Percentiles rank a stretch among this genome's conserved stretches.
Evolutionary conservation across 2,113 vertebrate genomes (phyloP).

Genomic region (Phasianus colchicus): DNA sequence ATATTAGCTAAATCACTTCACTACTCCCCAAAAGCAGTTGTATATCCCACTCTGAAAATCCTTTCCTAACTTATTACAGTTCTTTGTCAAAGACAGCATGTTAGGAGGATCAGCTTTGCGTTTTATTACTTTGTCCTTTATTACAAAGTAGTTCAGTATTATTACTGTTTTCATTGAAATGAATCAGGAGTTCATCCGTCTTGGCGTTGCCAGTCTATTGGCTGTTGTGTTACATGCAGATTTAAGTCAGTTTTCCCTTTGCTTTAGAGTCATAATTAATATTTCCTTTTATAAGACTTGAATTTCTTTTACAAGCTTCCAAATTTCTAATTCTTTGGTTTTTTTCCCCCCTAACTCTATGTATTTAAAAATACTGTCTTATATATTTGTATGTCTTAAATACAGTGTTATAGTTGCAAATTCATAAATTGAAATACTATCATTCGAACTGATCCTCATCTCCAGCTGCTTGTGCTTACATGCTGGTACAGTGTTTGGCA

Average conservation of each 20-base stretch:
- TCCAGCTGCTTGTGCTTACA: not conserved
- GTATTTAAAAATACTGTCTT: not conserved
- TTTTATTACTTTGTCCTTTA: not conserved
- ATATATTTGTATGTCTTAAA: no score
- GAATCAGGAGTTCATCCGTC: not conserved
- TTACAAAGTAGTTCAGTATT: not conserved
- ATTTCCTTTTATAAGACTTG: not conserved
- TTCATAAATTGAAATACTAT: not conserved
- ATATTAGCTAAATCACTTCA: not conserved
- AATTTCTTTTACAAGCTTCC: not conserved
- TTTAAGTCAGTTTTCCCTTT: not conserved
- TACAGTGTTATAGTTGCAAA: no score
- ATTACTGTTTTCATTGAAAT: not conserved
- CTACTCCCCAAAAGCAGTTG: not conserved
- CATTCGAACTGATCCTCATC: not conserved
- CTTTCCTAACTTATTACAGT: not conserved
- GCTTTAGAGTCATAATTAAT: not conserved
- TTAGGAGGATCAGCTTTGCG: not conserved
- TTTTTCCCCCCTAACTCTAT: not conserved
- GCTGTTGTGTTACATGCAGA: not conserved
- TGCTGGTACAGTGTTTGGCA: not conserved
- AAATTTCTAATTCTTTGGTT: not conserved
- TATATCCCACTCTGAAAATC: not conserved
- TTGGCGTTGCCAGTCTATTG: not conserved
- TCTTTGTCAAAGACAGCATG: not conserved